Evolutionary conservation across 2,888 invertebrate genomes (phyloP).

Genomic region (Ditula angustiorana): DNA sequence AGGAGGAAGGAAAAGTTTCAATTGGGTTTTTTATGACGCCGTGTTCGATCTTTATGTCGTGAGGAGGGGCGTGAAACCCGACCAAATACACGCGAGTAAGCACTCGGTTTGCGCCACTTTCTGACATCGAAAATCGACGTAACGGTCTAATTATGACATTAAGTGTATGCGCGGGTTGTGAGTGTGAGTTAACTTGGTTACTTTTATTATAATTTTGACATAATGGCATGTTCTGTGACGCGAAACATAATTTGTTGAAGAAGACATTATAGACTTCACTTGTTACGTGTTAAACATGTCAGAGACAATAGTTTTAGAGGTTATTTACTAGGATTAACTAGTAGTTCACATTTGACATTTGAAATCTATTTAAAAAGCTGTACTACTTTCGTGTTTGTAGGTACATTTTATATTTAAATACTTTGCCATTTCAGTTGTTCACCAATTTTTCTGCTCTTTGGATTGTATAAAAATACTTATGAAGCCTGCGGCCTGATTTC

Average conservation of each 20-base stretch:
- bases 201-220: neutral
- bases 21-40: conserved; percentile 3
- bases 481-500: no score
- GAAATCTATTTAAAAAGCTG: no score
- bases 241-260: neutral
- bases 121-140: conserved; percentile 64
- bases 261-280: no score
- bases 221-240: neutral
- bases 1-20: conserved; percentile 11
- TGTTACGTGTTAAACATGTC: no score
- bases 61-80: conserved; percentile 58
- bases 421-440: no score
- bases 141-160: conserved; percentile 82
- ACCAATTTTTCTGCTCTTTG: no score
- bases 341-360: no score
- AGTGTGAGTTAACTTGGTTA: neutral
- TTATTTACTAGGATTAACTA: no score
- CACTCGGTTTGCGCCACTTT: conserved; percentile 66
- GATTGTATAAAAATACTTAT: no score
- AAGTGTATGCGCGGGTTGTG: conserved; percentile 43
- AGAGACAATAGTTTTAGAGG: no score
- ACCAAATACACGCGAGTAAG: conserved; percentile 67
- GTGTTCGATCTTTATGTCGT: conserved; percentile 29
- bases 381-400: no score
- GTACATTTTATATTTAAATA: no score